Evolutionary conservation across 2,113 vertebrate species (phyloP).

Genomic region (Morone saxatilis): DNA sequence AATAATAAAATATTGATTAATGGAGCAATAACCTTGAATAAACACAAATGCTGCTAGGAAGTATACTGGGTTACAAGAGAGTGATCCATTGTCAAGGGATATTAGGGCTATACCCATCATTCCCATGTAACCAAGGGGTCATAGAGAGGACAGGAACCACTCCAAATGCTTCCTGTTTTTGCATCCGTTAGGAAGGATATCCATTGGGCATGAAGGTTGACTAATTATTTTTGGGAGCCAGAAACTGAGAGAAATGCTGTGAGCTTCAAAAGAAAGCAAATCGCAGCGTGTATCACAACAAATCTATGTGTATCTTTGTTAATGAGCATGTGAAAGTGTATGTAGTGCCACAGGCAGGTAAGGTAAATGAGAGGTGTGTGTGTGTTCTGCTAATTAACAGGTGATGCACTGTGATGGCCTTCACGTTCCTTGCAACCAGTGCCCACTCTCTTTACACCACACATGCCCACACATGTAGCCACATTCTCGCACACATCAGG

Average conservation of each 20-base stretch:
- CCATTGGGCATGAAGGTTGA: not conserved
- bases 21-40: not conserved
- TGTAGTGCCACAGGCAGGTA: not conserved
- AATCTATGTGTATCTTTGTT: constrained; percentile 11
- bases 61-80: not conserved
- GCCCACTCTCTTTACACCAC: not conserved
- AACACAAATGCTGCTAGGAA: not conserved
- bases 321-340: not conserved
- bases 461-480: not conserved
- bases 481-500: constrained; percentile 7
- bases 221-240: constrained; percentile 28
- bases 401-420: not conserved
- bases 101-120: not conserved
- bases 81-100: not conserved
- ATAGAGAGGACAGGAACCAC: constrained; percentile 21
- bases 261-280: constrained; percentile 1
- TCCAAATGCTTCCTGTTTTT: constrained; percentile 29
- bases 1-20: not conserved
- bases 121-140: constrained; percentile 6
- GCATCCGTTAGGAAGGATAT: not conserved
- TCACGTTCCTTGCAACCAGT: not conserved
- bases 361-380: not conserved
- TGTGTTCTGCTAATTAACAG: constrained; percentile 37
- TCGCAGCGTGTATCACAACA: not conserved
- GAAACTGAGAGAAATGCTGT: not conserved